Percentiles rank a stretch among this genome's conserved stretches.
These are phyloP conservation scores for Lasioglossum villosulum DNA, from an alignment of 2,888 invertebrate species.

Conservation along the genomic window DNA sequence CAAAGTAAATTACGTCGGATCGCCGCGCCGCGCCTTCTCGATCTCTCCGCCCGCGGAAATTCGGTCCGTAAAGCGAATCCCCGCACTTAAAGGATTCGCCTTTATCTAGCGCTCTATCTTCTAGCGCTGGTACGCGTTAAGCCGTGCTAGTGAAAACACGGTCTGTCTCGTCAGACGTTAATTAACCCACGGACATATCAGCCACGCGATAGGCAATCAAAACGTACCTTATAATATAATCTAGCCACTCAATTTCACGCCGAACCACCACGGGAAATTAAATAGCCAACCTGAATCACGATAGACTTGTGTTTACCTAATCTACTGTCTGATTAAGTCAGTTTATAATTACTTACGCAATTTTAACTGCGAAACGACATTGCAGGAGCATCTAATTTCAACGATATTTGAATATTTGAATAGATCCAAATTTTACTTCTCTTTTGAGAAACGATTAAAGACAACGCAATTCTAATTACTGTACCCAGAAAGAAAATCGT, in stretches of 20 bases:
- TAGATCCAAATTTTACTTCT: background rate
- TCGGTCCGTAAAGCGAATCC: slow-evolving; percentile 35
- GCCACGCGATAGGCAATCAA: background rate
- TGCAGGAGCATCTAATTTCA: background rate
- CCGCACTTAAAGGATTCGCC: background rate
- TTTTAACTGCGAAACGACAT: background rate
- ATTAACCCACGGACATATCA: background rate
- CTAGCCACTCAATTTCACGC: background rate
- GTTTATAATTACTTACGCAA: background rate
- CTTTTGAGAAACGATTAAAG: background rate
- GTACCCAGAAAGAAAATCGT: background rate
- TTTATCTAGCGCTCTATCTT: background rate
- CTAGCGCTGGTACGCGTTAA: background rate
- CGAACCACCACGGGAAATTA: background rate
- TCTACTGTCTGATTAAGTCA: background rate
- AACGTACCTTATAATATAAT: slow-evolving; percentile 3
- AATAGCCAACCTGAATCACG: background rate
- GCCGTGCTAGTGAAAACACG: background rate
- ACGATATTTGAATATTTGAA: background rate
- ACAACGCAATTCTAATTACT: background rate
- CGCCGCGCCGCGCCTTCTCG: background rate
- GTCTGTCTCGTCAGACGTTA: background rate
- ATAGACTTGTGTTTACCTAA: background rate
- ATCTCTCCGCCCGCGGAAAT: slow-evolving; percentile 43
- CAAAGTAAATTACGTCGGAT: slow-evolving; percentile 61